Evolutionary conservation across 2,113 vertebrate species (phyloP).

Genomic region (Atrichornis clamosus): DNA sequence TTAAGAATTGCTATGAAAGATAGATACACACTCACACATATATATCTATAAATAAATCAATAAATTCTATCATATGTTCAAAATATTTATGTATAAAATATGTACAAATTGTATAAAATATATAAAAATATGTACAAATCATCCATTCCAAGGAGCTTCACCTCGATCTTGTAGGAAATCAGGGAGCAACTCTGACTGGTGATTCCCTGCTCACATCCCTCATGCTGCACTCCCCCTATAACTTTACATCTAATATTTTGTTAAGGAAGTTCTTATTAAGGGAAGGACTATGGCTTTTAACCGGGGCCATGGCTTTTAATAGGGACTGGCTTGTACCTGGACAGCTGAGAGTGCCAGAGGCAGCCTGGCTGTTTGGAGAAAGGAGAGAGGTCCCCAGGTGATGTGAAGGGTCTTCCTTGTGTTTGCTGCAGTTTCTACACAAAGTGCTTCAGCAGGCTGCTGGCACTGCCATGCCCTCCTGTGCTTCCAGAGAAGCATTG

Average conservation of each 20-base stretch:
- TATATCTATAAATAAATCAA: too few relatives aligned
- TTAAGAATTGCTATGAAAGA: background rate
- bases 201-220: background rate
- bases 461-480: background rate
- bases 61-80: background rate
- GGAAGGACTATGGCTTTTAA: background rate
- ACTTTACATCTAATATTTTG: background rate
- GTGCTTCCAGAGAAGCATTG: background rate
- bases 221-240: background rate
- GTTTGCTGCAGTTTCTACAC: background rate
- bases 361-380: background rate
- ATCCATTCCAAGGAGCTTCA: background rate
- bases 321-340: background rate
- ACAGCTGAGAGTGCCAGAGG: background rate
- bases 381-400: too few relatives aligned
- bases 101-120: background rate
- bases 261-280: background rate
- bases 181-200: background rate
- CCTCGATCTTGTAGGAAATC: background rate
- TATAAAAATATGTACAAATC: background rate
- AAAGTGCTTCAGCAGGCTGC: background rate
- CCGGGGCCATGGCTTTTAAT: background rate
- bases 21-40: too few relatives aligned
- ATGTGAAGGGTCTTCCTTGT: background rate
- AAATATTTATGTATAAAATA: background rate